Conservation (phyloP, 2,797 vertebrate genomes). For the Momotus momota region DNA sequence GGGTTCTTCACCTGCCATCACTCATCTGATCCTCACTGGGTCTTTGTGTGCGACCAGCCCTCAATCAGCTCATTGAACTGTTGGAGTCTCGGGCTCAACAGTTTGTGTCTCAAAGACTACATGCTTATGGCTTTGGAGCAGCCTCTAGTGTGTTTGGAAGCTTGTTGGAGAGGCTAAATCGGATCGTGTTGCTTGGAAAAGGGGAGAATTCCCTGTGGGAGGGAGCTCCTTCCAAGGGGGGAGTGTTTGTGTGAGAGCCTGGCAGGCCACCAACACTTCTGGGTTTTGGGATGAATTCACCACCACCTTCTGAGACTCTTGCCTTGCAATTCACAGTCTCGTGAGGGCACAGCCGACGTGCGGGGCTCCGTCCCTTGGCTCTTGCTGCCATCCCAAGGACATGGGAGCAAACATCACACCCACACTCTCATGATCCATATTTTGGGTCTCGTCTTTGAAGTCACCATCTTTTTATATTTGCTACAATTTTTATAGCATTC, state of each 20-base stretch:
- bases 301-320: neutral
- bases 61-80: accelerated
- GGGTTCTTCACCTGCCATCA: neutral
- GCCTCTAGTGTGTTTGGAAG: accelerated
- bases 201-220: accelerated
- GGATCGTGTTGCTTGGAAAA: neutral
- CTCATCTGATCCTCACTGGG: neutral
- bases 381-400: neutral
- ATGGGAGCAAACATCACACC: neutral
- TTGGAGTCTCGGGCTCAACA: neutral
- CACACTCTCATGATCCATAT: accelerated
- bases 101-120: neutral
- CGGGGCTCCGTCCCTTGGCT: neutral
- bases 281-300: neutral
- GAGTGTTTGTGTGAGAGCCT: neutral
- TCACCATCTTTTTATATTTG: neutral
- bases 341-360: neutral
- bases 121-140: accelerated
- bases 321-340: accelerated
- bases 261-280: neutral
- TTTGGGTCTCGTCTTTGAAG: neutral
- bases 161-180: neutral
- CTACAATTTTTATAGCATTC: neutral
- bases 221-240: neutral
- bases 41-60: neutral